Evolutionary conservation across 1,140 invertebrate genomes (phyloP).

Genomic region (Sesamia nonagrioides): DNA sequence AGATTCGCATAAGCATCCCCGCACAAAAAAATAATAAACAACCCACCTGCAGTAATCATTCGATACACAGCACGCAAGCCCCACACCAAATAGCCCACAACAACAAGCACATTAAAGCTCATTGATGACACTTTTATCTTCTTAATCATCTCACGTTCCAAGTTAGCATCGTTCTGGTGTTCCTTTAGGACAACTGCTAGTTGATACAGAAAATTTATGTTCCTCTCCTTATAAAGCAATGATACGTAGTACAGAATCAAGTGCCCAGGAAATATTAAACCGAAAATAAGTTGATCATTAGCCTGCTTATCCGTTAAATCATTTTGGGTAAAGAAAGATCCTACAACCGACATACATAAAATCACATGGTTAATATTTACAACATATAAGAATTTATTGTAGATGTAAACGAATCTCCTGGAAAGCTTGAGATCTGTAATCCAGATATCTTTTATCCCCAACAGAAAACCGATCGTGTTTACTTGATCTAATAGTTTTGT

Average conservation of each 20-base stretch:
- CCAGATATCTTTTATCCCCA: neutral
- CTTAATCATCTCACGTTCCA: conserved; percentile 47
- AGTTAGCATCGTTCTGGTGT: conserved; percentile 42
- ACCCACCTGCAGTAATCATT: conserved; percentile 22
- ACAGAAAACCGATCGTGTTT: neutral
- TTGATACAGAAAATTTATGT: conserved; percentile 36
- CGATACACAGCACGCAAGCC: conserved; percentile 19
- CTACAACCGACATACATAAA: neutral
- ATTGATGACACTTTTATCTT: conserved; percentile 31
- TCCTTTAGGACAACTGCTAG: conserved; percentile 41
- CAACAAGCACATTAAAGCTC: neutral
- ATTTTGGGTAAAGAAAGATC: conserved; percentile 51
- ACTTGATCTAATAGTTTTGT: neutral
- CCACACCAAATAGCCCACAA: neutral
- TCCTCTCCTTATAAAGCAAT: conserved; percentile 3
- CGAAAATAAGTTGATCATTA: conserved; percentile 31
- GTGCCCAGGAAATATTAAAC: neutral
- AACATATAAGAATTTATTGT: neutral
- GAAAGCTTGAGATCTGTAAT: neutral
- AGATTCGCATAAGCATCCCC: no score
- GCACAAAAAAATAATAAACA: neutral
- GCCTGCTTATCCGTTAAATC: conserved; percentile 49
- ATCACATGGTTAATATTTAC: neutral
- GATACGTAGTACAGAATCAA: conserved; percentile 29
- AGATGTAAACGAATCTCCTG: neutral